A percentile compares a stretch with the other conserved stretches of the same genome.
Conservation (phyloP, 2,888 invertebrate genomes). For the Thereva nobilitata region DNA sequence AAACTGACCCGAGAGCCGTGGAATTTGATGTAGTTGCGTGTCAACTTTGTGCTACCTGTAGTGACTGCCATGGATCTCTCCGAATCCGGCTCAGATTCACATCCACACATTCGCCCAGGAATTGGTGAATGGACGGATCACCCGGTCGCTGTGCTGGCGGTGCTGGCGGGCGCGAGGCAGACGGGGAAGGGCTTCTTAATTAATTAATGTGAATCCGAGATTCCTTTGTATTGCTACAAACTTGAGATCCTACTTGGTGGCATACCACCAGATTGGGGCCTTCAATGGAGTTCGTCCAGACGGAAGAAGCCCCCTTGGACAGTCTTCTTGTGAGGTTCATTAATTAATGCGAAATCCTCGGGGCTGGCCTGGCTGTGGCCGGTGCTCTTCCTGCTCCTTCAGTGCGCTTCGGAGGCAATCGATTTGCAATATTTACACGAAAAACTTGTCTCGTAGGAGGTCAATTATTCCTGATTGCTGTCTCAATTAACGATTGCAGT, state of each 20-base stretch:
- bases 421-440: conserved; percentile 37
- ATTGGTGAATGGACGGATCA: conserved; percentile 1
- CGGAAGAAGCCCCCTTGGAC: conserved; percentile 19
- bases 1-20: conserved; percentile 37
- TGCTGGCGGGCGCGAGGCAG: not conserved
- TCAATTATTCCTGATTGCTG: conserved; percentile 16
- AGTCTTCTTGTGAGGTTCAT: conserved; percentile 39
- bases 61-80: not conserved
- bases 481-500: conserved; percentile 26
- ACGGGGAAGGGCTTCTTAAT: conserved; percentile 15
- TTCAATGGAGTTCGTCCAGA: conserved; percentile 10
- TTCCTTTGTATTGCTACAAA: not conserved
- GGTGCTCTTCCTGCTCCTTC: too few relatives aligned
- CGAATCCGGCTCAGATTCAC: not conserved
- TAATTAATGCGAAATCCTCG: conserved; percentile 39
- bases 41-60: conserved; percentile 40
- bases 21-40: conserved; percentile 43
- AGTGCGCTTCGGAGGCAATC: conserved; percentile 1
- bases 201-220: conserved; percentile 25
- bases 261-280: not conserved
- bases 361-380: conserved; percentile 2
- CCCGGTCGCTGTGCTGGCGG: not conserved
- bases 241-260: not conserved
- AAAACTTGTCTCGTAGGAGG: conserved; percentile 25
- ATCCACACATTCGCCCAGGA: conserved; percentile 24